These are phyloP conservation scores for Metacarcinus magister DNA, from an alignment of 2,888 invertebrate genomes.

Conservation along the genomic window DNA sequence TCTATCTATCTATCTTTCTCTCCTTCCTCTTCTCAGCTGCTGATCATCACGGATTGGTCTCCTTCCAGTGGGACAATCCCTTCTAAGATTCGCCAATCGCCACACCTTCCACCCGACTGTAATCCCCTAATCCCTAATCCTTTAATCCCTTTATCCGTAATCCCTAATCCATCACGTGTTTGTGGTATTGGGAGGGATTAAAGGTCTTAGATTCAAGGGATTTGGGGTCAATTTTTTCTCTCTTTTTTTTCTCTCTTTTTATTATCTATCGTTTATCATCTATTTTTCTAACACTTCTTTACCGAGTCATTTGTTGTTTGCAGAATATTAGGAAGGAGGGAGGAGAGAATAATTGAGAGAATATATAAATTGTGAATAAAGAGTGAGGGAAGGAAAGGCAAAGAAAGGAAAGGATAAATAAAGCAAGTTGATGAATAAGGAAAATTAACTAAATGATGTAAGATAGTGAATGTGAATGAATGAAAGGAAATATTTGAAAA, in stretches of 20 bases:
- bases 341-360: constrained; percentile 14
- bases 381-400: neutral
- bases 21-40: neutral
- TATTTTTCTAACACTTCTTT: too few relatives aligned
- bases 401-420: neutral
- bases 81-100: neutral
- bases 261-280: neutral
- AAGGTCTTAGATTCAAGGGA: neutral
- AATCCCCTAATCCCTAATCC: neutral
- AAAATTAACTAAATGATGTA: too few relatives aligned
- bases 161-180: neutral
- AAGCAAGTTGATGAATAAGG: neutral
- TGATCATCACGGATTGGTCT: neutral
- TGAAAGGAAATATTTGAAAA: too few relatives aligned
- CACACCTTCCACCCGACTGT: neutral
- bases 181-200: neutral
- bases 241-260: neutral
- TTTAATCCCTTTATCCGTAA: neutral
- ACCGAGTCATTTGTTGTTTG: neutral
- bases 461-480: too few relatives aligned
- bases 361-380: neutral
- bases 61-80: neutral
- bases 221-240: neutral
- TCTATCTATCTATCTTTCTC: neutral
- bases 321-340: neutral